These are phyloP conservation scores for Amblyjoppa fuscipennis DNA, from an alignment of 2,888 invertebrate genomes.

Conservation along the genomic window DNA sequence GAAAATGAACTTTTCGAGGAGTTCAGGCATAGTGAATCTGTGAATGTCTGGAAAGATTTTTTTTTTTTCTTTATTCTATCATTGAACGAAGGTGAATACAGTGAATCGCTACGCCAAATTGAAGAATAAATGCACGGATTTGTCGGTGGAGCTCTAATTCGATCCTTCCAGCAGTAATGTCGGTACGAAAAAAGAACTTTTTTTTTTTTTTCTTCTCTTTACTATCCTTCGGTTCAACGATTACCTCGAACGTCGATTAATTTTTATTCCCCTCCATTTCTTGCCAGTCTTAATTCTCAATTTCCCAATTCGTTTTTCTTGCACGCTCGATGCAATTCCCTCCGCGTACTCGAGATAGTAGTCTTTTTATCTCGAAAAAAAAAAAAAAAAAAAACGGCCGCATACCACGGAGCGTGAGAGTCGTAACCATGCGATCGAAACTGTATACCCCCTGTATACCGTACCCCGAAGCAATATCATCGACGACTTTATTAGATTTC, in stretches of 20 bases:
- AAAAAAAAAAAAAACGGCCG: not conserved
- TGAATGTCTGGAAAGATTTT: not conserved
- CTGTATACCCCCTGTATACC: not conserved
- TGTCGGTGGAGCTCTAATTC: not conserved
- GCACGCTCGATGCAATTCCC: constrained; percentile 15
- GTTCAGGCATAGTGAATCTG: not conserved
- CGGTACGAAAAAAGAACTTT: not conserved
- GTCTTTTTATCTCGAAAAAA: constrained; percentile 1
- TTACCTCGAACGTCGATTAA: constrained; percentile 10
- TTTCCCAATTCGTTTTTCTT: constrained; percentile 21
- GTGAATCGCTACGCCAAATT: not conserved
- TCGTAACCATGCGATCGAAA: not conserved
- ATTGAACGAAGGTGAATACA: not conserved
- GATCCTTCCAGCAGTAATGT: not conserved
- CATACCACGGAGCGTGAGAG: constrained; percentile 18
- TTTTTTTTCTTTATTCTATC: not conserved
- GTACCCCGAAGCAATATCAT: constrained; percentile 1
- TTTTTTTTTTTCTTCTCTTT: not conserved
- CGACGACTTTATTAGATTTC: constrained; percentile 28
- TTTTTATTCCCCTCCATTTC: not conserved
- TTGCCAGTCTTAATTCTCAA: constrained; percentile 31
- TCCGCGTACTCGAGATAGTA: constrained; percentile 6
- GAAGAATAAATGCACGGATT: not conserved
- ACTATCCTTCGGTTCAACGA: constrained; percentile 1
- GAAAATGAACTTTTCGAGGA: constrained; percentile 20